phyloP scores from a whole-genome alignment of 1,140 invertebrate species.

The Aphelenchoides besseyi region DNA sequence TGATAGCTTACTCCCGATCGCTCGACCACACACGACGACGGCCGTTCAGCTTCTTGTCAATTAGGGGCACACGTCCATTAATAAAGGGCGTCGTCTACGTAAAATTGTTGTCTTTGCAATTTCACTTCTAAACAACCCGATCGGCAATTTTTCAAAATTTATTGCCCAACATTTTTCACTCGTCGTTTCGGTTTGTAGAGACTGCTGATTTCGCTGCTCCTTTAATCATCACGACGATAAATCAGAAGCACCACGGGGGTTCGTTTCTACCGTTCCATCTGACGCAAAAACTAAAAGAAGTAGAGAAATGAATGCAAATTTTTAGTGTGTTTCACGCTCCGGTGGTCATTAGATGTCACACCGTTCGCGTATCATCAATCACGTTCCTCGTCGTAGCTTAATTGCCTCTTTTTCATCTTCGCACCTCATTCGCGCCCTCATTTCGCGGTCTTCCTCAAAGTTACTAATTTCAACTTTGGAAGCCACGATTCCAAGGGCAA shows the following conservation, averaged over 20 bases:
- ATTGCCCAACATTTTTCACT: background rate
- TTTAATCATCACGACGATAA: background rate
- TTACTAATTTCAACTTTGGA: constrained; percentile 2
- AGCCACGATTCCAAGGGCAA: too few species aligned
- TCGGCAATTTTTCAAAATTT: constrained; percentile 1
- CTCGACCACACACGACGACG: background rate
- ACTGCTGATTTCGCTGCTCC: background rate
- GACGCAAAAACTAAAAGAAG: background rate
- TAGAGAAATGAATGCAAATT: background rate
- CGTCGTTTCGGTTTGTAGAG: background rate
- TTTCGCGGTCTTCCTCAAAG: background rate
- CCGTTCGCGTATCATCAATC: too few species aligned
- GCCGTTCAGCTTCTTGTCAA: background rate
- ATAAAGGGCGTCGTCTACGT: background rate
- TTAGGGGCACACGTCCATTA: constrained; percentile 4
- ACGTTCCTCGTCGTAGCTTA: too few species aligned
- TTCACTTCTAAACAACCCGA: background rate
- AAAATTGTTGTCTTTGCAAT: background rate
- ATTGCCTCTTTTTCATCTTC: constrained; percentile 1
- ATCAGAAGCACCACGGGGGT: background rate
- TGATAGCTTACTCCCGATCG: background rate
- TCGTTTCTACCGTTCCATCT: background rate
- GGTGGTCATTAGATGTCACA: too few species aligned
- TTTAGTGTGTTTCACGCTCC: too few species aligned
- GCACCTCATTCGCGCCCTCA: background rate